Evolutionary conservation across 2,797 vertebrate genomes (phyloP).

Genomic region (Eremophila alpestris): DNA sequence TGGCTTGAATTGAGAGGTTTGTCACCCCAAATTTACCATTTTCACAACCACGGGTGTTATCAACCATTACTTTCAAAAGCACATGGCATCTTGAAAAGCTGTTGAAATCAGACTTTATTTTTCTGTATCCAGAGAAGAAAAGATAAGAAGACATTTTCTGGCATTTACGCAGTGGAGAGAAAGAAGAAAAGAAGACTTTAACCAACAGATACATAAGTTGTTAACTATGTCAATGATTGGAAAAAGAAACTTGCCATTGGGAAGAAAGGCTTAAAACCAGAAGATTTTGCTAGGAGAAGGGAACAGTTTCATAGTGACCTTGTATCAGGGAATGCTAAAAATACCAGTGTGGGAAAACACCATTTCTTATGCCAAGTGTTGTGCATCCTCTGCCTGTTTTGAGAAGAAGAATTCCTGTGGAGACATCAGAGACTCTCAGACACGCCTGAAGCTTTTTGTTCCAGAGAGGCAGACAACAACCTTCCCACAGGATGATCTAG

Average conservation of each 20-base stretch:
- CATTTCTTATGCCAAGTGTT: not conserved
- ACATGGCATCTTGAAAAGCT: not conserved
- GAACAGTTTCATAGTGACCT: not conserved
- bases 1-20: not conserved
- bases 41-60: not conserved
- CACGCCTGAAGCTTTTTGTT: not conserved
- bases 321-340: not conserved
- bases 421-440: not conserved
- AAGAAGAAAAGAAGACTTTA: not conserved
- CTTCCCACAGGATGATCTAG: fast-evolving
- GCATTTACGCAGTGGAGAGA: not conserved
- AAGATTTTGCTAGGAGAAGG: not conserved
- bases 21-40: not conserved
- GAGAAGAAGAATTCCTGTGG: not conserved
- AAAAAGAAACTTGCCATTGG: not conserved
- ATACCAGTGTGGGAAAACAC: fast-evolving
- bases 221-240: fast-evolving
- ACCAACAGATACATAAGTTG: not conserved
- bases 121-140: not conserved
- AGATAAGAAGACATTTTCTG: not conserved
- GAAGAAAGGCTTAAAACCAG: not conserved
- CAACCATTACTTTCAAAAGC: not conserved
- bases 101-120: not conserved
- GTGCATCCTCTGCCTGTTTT: not conserved
- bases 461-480: not conserved